Conservation (phyloP, 2,888 invertebrate genomes). For the Tiliacea aurago region DNA sequence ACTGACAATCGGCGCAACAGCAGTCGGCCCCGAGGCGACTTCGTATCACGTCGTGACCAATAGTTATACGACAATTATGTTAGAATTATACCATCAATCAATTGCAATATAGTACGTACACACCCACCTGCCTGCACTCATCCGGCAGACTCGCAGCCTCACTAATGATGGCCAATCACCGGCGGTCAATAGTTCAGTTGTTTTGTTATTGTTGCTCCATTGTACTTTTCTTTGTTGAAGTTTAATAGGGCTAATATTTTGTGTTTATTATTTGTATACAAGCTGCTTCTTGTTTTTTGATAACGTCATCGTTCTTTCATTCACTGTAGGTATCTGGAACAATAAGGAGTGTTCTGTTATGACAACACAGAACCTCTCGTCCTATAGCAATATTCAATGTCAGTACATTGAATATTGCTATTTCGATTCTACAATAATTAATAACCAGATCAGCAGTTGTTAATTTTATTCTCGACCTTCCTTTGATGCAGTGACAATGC, state of each 20-base stretch:
- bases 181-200: constrained; percentile 79
- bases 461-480: neutral
- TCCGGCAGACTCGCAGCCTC: constrained; percentile 68
- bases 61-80: constrained; percentile 82
- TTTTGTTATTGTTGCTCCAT: constrained; percentile 65
- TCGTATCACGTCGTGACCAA: constrained; percentile 81
- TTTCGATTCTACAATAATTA: neutral
- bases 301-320: constrained; percentile 21
- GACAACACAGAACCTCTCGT: neutral
- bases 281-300: constrained; percentile 32
- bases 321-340: constrained; percentile 4
- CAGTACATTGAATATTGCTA: neutral
- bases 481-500: neutral
- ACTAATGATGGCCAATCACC: constrained; percentile 77
- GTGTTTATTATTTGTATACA: constrained; percentile 36
- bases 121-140: constrained; percentile 78
- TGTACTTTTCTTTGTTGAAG: constrained; percentile 58
- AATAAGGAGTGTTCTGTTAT: constrained; percentile 6
- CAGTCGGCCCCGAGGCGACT: constrained; percentile 73
- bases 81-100: constrained; percentile 87
- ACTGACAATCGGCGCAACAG: constrained; percentile 47
- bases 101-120: constrained; percentile 79
- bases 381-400: too few relatives aligned
- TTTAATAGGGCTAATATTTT: constrained; percentile 54
- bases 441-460: neutral